Evolutionary conservation across 2,797 vertebrate species (phyloP), one percentile per base, ranked within the genome.

Genomic region (Sebastes hubbsi): DNA sequence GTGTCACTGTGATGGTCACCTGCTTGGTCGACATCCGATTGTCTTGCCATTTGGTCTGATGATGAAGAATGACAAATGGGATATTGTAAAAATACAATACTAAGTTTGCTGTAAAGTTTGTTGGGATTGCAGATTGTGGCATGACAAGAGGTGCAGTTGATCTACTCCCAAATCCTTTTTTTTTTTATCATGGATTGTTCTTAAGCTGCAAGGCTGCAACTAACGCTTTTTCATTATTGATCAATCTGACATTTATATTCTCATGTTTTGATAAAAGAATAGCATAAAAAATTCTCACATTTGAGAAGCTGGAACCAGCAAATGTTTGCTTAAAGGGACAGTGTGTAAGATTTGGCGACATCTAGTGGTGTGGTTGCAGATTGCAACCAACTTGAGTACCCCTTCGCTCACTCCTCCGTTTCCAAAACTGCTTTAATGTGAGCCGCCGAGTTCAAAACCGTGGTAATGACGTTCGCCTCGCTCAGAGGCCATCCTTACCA

Each of bases 21-120:
- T 97, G 96, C 86, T 96, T 96, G 74, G 94, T 96, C 16, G 96
- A 96, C 96, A 96, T 96, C 69, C 94, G 92, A 86, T 94, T 96
- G 92, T 95, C 95, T 78, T 95, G 95, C 95, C 96, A 96, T 86
- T 96, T 96, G 22, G 94, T 96, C 95, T 96, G 87, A 62, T 14
- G 54, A 34, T 62, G 30, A 22, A 59, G 42, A 65, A 59, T 16
- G 0, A 36, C 36, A 14, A 4, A 70, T 4, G 8, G n/a, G 5
- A 29, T 0, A 4, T 69, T 49, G 25, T 4, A 24, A 67, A 66
- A 52, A 36, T 20, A 8, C 4, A 27, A 46, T 5, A 1, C 11
- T 0, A 5, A 34, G 2, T n/a, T 12, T 13, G 46, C 4, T 20
- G 2, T 24, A 30, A 10, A 32, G 20, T 49, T 46, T 30, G 36